phyloP scores from a whole-genome alignment of 1,140 invertebrate species.

The Mizuhopecten yessoensis region DNA sequence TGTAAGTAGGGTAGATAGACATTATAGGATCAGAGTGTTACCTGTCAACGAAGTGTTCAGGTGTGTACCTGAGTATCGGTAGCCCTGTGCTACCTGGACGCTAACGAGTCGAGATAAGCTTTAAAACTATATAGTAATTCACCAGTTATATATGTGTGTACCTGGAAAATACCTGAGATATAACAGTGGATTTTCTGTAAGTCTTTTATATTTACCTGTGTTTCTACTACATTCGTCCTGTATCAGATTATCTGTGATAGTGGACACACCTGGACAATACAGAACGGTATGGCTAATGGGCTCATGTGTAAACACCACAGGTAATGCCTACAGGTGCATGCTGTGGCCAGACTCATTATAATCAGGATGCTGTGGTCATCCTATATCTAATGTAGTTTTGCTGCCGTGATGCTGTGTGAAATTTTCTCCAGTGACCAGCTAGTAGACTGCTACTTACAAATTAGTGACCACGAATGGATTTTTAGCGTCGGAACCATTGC shows the following conservation, averaged over 20 bases:
- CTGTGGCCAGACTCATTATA: not conserved
- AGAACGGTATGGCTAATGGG: not conserved
- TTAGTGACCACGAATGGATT: too few relatives aligned
- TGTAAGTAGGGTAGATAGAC: not conserved
- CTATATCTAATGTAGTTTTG: not conserved
- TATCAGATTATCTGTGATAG: not conserved
- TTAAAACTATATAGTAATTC: not conserved
- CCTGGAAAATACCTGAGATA: not conserved
- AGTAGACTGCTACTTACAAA: too few relatives aligned
- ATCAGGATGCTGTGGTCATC: not conserved
- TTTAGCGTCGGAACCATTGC: too few relatives aligned
- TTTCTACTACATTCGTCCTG: not conserved
- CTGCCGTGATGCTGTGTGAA: too few relatives aligned
- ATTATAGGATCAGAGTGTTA: not conserved
- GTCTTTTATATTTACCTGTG: not conserved
- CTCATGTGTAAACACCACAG: conserved; percentile 11
- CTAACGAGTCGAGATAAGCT: conserved; percentile 14
- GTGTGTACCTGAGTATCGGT: not conserved
- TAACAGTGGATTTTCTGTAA: not conserved
- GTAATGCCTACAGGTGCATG: not conserved
- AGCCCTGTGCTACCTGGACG: conserved; percentile 19
- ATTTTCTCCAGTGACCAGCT: too few relatives aligned
- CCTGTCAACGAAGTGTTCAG: not conserved
- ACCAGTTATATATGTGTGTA: not conserved
- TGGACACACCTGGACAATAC: conserved; percentile 15